Conservation (phyloP, 2,113 vertebrate genomes). For the Dicrurus megarhynchus region DNA sequence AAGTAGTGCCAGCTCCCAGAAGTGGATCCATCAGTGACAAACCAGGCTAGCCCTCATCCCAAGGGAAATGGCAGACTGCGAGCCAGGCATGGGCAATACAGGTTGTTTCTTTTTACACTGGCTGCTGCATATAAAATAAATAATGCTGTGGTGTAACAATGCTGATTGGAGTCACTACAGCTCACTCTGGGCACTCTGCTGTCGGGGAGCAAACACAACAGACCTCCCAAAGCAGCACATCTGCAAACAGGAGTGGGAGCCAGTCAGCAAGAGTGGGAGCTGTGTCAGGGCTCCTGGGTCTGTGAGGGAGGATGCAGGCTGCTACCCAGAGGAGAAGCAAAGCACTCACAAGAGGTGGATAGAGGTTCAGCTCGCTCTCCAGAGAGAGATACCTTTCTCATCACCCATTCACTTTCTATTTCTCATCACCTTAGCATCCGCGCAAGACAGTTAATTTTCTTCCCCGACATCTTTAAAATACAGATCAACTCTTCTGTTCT, state of each 20-base stretch:
- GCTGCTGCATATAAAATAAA: neutral
- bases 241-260: neutral
- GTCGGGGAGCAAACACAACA: neutral
- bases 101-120: neutral
- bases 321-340: neutral
- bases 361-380: neutral
- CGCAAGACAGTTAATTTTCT: neutral
- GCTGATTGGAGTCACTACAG: neutral
- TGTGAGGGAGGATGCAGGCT: neutral
- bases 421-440: neutral
- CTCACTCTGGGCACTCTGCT: neutral
- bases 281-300: accelerated
- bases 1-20: neutral
- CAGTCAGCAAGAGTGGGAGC: accelerated
- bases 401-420: neutral
- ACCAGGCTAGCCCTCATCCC: neutral
- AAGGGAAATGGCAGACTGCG: neutral
- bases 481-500: neutral
- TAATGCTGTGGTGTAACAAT: neutral
- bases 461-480: neutral
- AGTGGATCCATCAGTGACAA: neutral
- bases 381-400: neutral
- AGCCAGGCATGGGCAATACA: neutral
- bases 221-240: accelerated
- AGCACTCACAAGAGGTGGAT: neutral